Conservation (phyloP, 2,888 invertebrate species). For the Flexamia atlantica region DNA sequence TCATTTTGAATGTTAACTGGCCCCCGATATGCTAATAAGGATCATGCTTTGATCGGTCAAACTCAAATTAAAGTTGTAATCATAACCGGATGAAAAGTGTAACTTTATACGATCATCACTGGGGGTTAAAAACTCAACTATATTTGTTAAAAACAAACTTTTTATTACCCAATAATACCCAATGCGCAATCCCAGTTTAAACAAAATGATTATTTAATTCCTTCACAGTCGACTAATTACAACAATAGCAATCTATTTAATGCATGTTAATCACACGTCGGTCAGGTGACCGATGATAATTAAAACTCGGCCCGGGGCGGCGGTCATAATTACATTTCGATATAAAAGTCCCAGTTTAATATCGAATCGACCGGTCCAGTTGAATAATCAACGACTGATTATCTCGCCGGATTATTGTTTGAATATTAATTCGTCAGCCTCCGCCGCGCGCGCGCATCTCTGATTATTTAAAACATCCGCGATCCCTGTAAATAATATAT, state of each 20-base stretch:
- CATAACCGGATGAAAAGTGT: too few relatives aligned
- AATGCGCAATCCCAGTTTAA: conserved; percentile 19
- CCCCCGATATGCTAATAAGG: too few relatives aligned
- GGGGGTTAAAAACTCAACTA: background rate
- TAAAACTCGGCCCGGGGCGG: conserved; percentile 36
- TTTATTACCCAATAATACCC: conserved; percentile 21
- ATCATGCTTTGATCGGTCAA: too few relatives aligned
- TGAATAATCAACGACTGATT: conserved; percentile 54
- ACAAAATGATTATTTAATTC: conserved; percentile 56
- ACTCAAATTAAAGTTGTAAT: too few relatives aligned
- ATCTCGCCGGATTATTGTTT: conserved; percentile 48
- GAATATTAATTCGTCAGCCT: conserved; percentile 29
- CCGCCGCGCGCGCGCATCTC: background rate
- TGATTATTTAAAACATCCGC: conserved; percentile 41
- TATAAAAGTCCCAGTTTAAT: conserved; percentile 52
- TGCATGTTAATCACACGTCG: conserved; percentile 57
- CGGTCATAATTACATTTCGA: conserved; percentile 51
- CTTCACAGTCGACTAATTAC: conserved; percentile 47
- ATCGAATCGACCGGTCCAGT: background rate
- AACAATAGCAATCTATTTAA: conserved; percentile 58
- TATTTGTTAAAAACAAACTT: background rate
- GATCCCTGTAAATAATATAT: conserved; percentile 46
- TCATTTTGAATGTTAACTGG: too few relatives aligned
- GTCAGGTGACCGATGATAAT: conserved; percentile 46
- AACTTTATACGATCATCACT: too few relatives aligned